Conservation (phyloP, 2,113 vertebrate species). For the Lycocorax pyrrhopterus region DNA sequence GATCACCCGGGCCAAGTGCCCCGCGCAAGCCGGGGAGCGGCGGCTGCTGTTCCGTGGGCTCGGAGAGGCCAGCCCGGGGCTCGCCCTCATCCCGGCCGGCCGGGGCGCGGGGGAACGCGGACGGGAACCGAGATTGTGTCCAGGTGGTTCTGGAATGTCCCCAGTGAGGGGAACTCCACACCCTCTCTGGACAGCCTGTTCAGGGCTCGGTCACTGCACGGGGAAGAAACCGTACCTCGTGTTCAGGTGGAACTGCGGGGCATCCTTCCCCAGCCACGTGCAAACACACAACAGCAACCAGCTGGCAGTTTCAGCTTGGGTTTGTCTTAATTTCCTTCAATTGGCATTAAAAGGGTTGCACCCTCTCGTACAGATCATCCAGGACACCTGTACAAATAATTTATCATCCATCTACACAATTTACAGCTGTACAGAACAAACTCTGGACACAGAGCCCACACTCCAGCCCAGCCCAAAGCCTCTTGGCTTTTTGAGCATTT, state of each 20-base stretch:
- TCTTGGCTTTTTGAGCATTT: background rate
- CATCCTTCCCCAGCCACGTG: background rate
- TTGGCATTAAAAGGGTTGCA: background rate
- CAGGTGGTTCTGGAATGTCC: background rate
- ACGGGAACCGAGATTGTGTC: background rate
- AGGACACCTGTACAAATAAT: constrained; percentile 48
- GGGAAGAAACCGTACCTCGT: background rate
- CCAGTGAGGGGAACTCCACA: background rate
- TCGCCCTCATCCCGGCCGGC: background rate
- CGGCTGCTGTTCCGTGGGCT: background rate
- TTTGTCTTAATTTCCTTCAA: background rate
- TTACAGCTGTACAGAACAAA: constrained; percentile 25
- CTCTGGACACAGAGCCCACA: background rate
- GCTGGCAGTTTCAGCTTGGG: background rate
- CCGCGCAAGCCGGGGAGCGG: background rate
- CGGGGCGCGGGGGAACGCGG: too few relatives aligned
- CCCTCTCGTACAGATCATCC: background rate
- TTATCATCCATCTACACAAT: constrained; percentile 42
- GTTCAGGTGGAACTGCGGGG: background rate
- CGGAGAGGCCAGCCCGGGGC: background rate
- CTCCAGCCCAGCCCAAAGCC: rapidly evolving
- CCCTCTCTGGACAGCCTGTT: background rate
- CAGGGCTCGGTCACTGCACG: background rate
- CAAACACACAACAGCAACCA: background rate
- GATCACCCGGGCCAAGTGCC: rapidly evolving